Evolutionary conservation across 1,140 invertebrate species (phyloP).

Genomic region (Trichoplusia ni): DNA sequence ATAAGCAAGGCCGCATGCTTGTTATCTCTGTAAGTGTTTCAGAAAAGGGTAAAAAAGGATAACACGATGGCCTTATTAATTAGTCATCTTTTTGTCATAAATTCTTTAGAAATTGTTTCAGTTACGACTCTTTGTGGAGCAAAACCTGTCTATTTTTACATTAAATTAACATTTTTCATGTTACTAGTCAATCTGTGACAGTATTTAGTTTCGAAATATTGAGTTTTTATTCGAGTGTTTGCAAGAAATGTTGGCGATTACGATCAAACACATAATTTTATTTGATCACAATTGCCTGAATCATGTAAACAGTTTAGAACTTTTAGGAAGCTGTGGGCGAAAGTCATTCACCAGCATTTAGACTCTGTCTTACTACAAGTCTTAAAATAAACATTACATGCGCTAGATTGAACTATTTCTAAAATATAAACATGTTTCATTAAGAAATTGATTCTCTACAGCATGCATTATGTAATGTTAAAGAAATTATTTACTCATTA

Average conservation of each 20-base stretch:
- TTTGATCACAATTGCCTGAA: too few species aligned
- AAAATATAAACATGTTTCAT: too few species aligned
- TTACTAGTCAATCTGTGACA: too few species aligned
- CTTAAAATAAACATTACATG: neutral
- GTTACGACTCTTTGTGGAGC: too few species aligned
- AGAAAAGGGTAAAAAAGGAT: slow-evolving; percentile 1
- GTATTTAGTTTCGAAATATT: too few species aligned
- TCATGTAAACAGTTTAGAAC: neutral
- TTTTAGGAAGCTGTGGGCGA: neutral
- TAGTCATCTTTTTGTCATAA: neutral
- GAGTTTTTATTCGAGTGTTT: too few species aligned
- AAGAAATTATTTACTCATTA: neutral
- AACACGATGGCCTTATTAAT: neutral
- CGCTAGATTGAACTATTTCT: too few species aligned
- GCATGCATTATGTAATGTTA: neutral
- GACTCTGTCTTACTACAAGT: too few species aligned
- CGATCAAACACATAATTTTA: neutral
- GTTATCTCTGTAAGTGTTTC: slow-evolving; percentile 4
- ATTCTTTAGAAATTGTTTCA: neutral
- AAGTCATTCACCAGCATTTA: neutral
- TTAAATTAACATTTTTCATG: too few species aligned
- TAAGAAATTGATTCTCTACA: neutral
- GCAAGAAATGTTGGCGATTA: neutral
- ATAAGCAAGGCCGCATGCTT: slow-evolving; percentile 16
- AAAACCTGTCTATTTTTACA: too few species aligned